phyloP scores from a whole-genome alignment of 2,113 vertebrate species.

The Eulemur macaco region DNA sequence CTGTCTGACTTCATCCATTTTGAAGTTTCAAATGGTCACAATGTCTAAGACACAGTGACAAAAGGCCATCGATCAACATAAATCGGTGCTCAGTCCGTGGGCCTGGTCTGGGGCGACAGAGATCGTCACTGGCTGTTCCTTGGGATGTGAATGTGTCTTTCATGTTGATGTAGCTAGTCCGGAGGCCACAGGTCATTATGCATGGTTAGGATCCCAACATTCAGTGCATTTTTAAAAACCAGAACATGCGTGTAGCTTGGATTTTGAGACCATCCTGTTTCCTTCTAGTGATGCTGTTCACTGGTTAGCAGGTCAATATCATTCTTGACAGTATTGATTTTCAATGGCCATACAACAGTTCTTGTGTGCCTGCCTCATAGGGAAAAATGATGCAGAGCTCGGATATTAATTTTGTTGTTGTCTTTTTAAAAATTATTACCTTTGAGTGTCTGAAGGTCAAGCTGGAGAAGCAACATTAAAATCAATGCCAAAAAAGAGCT shows the following conservation, averaged over 20 bases:
- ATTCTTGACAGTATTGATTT: neutral
- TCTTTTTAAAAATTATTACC: neutral
- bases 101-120: conserved; percentile 54
- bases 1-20: conserved; percentile 82
- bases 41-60: conserved; percentile 85
- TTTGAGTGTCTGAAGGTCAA: neutral
- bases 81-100: conserved; percentile 55
- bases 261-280: conserved; percentile 10
- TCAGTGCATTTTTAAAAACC: neutral
- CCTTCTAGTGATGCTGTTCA: neutral
- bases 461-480: neutral
- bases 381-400: neutral
- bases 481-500: neutral
- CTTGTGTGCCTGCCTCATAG: neutral
- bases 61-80: conserved; percentile 86
- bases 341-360: neutral
- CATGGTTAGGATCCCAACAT: neutral
- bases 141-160: conserved; percentile 67
- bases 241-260: neutral
- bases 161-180: neutral
- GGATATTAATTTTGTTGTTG: neutral
- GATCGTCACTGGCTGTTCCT: conserved; percentile 50
- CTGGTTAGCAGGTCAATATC: neutral
- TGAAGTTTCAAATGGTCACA: conserved; percentile 82
- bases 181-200: neutral